Base-by-base conservation (phyloP, 1,140 invertebrate species). In the Magallana angulata region DNA sequence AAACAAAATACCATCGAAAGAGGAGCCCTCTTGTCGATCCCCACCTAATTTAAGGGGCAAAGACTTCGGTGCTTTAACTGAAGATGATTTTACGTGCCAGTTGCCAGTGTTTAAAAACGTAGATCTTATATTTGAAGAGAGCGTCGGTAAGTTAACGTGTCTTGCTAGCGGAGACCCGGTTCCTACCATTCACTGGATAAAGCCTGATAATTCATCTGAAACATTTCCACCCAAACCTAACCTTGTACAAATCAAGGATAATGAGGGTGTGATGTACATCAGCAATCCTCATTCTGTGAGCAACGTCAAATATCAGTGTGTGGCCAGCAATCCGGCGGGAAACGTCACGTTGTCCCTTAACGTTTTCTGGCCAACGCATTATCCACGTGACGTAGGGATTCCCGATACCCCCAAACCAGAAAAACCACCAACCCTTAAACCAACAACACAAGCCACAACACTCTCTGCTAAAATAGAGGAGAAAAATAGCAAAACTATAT, bases 331-430 rank as follows among this genome's bases (percentile, higher is more conserved):
- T 87, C 93, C 93, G 0, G 94, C 93, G 0, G 94, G 94, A 11
- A 94, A 95, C 85, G 93, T 94, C 7, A 95, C 94, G 9, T 92
- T 95, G 57, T 93, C 93, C 1, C 87, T 95, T 11, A 94, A 94
- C 87, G 93, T 94, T 36, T 91, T 91, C 12, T 94, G 93, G 93
- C 94, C 94, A 6, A 80, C 89, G 8, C 76, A 64, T 8, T 83
- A 82, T 16, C 76, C 82, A 4, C 83, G 82, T 14, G 88, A 90
- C 36, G 84, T 87, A 12, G 82, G 83, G 18, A 87, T 87, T 60
- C 82, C 87, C 81, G 58, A 81, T 48, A 58, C 85, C 85, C 18
- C 85, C 57, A 18, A 87, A 57, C 16, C 87, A 59, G 82, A 88
- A 88, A 30, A 81, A 89, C 68, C 87, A 86, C 80, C 85, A 76